These are phyloP conservation scores for Sylvia atricapilla DNA, from an alignment of 2,113 vertebrate genomes.

Conservation along the genomic window DNA sequence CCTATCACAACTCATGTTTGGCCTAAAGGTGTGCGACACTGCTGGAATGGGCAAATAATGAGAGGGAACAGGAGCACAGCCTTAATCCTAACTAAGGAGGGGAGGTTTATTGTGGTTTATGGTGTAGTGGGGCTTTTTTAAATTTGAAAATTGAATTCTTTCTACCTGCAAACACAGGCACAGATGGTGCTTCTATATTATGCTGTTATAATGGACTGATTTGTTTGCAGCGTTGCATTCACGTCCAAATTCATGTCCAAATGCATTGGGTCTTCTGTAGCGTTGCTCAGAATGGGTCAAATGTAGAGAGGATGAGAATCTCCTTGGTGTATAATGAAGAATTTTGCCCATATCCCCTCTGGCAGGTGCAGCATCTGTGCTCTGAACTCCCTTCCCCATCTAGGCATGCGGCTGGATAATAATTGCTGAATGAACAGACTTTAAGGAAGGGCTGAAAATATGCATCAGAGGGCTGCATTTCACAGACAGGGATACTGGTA, in stretches of 20 bases:
- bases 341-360: not conserved
- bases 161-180: constrained; percentile 57
- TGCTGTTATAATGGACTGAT: not conserved
- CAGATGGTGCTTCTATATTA: constrained; percentile 51
- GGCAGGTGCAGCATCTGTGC: not conserved
- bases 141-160: constrained; percentile 21
- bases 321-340: not conserved
- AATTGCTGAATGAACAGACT: not conserved
- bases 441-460: not conserved
- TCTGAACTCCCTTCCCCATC: not conserved
- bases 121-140: not conserved
- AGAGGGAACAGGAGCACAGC: not conserved
- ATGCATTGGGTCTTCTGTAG: not conserved
- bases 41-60: not conserved
- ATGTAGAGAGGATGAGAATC: not conserved
- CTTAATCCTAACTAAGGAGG: not conserved
- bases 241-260: not conserved
- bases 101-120: not conserved
- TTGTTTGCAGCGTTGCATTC: not conserved
- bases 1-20: constrained; percentile 62
- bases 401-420: not conserved
- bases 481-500: not conserved
- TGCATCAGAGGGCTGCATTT: not conserved
- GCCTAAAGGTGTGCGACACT: constrained; percentile 59
- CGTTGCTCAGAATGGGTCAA: not conserved